These are phyloP conservation scores for Oophaga sylvatica DNA, from an alignment of 2,797 vertebrate genomes.

Conservation along the genomic window DNA sequence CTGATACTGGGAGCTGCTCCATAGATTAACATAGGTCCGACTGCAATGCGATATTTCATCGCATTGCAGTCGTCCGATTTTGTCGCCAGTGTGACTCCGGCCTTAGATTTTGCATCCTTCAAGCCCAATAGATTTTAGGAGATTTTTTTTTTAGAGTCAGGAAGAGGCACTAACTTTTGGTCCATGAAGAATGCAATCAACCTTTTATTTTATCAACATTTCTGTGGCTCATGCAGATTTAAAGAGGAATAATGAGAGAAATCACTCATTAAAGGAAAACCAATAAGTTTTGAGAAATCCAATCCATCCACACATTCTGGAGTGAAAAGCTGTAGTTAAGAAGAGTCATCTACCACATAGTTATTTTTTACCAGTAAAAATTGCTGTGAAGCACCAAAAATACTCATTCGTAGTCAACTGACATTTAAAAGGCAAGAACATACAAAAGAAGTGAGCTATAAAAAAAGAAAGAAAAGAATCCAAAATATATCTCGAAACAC, in stretches of 20 bases:
- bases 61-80: no score
- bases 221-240: background rate
- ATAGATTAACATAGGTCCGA: no score
- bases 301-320: background rate
- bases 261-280: background rate
- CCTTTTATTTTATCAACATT: background rate
- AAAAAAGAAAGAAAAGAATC: slow-evolving; percentile 18
- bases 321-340: background rate
- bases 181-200: background rate
- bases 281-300: background rate
- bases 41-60: no score
- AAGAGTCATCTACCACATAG: background rate
- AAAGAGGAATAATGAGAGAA: background rate
- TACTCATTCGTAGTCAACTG: background rate
- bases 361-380: background rate
- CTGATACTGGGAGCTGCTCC: no score
- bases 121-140: background rate
- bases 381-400: background rate
- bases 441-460: slow-evolving; percentile 8
- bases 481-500: slow-evolving; percentile 22
- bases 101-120: slow-evolving; percentile 5
- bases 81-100: no score
- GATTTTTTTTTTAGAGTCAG: background rate
- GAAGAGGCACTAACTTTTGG: background rate
- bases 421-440: background rate